Evolutionary conservation across 2,797 vertebrate genomes (phyloP), one percentile per base, ranked within the genome.

Genomic region (Crocidura indochinensis): DNA sequence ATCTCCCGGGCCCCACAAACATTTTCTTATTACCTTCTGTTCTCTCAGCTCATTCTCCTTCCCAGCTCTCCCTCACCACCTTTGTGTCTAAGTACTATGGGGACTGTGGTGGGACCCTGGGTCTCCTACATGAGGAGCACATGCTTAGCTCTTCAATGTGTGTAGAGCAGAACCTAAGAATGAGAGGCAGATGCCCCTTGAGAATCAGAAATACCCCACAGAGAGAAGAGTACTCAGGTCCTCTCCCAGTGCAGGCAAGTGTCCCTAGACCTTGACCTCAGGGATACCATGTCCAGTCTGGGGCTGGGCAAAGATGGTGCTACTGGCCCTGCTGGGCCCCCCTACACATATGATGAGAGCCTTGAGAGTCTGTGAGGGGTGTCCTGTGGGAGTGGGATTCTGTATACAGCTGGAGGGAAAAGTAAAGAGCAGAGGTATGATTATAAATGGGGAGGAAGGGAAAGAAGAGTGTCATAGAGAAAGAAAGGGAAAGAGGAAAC

Each of bases 1-100:
- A n/a, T n/a, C n/a, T n/a, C n/a, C n/a, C 3, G 87, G 82, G 94
- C 86, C 64, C 86, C 95, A 80, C 60, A 0, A 81, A 56, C 1
- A 31, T 26, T n/a, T 24, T 88, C 68, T 22, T n/a, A 27, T 10
- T 56, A 65, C 60, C 46, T 86, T 49, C 74, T 64, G 3, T 64
- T 64, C 1, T 8, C 8, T 78, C 72, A 22, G 31, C 51, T 38
- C 10, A 47, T 4, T 6, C 7, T 29, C 46, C 47, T 3, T 6
- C 77, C 22, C 0, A 4, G 26, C 10, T 85, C 8, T 11, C 24
- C 26, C 27, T 26, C 26, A 26, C 64, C 64, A 65, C 24, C 10
- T 27, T 26, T 1, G 64, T 26, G 26, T 24, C 62, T 38, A 38
- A 38, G 38, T 38, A 38, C 38, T 24, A 22, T 64, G 62, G 64